phyloP scores from a whole-genome alignment of 1,140 invertebrate species.

The Rhyacophila brunnea region DNA sequence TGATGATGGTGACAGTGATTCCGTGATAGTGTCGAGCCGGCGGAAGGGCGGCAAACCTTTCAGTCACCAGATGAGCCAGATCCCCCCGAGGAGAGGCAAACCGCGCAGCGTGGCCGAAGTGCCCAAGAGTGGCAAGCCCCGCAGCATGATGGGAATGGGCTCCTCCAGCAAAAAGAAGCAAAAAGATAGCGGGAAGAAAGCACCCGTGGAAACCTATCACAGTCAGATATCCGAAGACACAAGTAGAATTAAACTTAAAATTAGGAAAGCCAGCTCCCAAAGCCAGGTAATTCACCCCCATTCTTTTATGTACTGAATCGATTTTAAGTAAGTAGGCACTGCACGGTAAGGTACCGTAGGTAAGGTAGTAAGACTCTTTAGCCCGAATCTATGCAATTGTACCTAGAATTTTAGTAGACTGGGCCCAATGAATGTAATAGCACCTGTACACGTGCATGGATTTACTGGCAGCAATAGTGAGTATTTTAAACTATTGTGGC shows the following conservation, averaged over 20 bases:
- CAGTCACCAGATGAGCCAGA: constrained; percentile 56
- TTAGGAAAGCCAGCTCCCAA: constrained; percentile 29
- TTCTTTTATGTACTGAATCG: too few relatives aligned
- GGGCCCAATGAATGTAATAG: too few relatives aligned
- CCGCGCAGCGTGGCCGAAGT: constrained; percentile 45
- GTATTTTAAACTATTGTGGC: too few relatives aligned
- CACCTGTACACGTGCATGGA: too few relatives aligned
- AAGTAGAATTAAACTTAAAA: constrained; percentile 52
- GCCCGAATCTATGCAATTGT: too few relatives aligned
- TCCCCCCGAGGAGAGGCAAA: constrained; percentile 50
- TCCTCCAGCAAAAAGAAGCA: constrained; percentile 35
- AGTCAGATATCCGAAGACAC: constrained; percentile 52
- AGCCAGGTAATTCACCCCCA: constrained; percentile 14
- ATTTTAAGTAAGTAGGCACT: too few relatives aligned
- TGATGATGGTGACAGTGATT: neutral
- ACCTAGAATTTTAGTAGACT: too few relatives aligned
- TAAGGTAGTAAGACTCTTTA: too few relatives aligned
- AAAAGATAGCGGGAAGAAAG: neutral
- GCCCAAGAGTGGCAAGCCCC: constrained; percentile 53
- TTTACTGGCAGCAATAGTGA: too few relatives aligned
- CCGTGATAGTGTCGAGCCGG: constrained; percentile 1
- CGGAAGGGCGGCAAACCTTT: constrained; percentile 52
- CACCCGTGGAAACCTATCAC: constrained; percentile 45
- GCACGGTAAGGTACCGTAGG: too few relatives aligned
- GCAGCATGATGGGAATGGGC: constrained; percentile 51